Conservation (phyloP, 2,113 vertebrate species). For the Dicrurus megarhynchus region DNA sequence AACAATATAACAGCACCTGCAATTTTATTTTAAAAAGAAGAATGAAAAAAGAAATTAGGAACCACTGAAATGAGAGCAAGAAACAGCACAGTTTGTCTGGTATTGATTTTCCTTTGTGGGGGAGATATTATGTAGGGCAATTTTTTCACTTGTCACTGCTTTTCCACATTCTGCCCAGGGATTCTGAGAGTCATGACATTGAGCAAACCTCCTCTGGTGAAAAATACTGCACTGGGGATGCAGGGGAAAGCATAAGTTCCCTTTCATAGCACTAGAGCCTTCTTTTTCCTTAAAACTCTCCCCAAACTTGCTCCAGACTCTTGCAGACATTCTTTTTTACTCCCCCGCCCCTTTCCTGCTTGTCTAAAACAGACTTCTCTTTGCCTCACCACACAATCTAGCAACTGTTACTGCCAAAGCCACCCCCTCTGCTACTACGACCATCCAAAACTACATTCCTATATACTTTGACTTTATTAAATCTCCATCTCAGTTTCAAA, state of each 20-base stretch:
- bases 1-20: background rate
- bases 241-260: background rate
- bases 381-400: slow-evolving; percentile 50
- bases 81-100: background rate
- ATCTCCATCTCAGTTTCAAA: background rate
- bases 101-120: background rate
- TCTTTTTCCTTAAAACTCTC: background rate
- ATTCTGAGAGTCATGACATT: background rate
- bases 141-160: slow-evolving; percentile 31
- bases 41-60: background rate
- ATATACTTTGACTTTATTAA: background rate
- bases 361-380: slow-evolving; percentile 12
- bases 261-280: background rate
- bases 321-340: slow-evolving; percentile 29
- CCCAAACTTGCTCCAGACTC: background rate
- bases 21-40: background rate
- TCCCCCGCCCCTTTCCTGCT: slow-evolving; percentile 18
- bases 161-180: background rate
- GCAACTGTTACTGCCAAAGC: slow-evolving; percentile 50
- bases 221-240: background rate
- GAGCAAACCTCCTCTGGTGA: background rate
- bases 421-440: slow-evolving; percentile 21
- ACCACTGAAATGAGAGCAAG: background rate
- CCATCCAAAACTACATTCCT: slow-evolving; percentile 15
- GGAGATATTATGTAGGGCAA: background rate